phyloP scores from a whole-genome alignment of 1,140 invertebrate species.

The Drosophila jambulina region DNA sequence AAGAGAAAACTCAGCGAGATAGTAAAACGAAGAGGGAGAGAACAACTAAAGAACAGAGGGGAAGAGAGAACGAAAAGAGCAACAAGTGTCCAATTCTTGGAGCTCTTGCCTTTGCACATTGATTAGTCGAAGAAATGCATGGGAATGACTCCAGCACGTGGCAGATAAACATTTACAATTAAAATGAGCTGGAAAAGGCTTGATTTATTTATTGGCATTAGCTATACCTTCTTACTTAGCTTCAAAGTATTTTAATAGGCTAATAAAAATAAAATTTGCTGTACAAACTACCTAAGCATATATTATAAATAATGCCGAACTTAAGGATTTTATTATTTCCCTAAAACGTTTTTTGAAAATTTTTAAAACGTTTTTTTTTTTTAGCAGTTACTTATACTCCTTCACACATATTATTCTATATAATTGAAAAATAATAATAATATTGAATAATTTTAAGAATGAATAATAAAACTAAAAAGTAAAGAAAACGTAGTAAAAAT shows the following conservation, averaged over 20 bases:
- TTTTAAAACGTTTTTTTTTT: too few species aligned
- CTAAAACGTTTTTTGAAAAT: too few species aligned
- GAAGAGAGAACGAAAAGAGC: slow-evolving; percentile 52
- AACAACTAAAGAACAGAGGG: background rate
- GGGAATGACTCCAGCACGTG: slow-evolving; percentile 24
- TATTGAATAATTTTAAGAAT: too few species aligned
- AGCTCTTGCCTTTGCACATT: slow-evolving; percentile 33
- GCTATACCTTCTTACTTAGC: too few species aligned
- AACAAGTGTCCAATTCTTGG: slow-evolving; percentile 67
- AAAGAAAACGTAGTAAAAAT: background rate
- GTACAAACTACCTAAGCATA: too few species aligned
- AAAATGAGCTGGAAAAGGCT: background rate
- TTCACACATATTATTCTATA: background rate
- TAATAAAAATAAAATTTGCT: too few species aligned
- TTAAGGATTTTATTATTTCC: too few species aligned
- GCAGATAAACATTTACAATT: slow-evolving; percentile 2
- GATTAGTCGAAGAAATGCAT: slow-evolving; percentile 13
- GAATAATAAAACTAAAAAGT: background rate
- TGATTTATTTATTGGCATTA: background rate
- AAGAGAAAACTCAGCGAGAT: slow-evolving; percentile 13
- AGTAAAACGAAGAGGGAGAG: slow-evolving; percentile 4
- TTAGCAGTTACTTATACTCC: background rate
- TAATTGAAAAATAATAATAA: background rate
- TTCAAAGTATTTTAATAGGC: too few species aligned
- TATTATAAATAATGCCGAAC: too few species aligned